Percentiles rank a stretch among this genome's conserved stretches.
phyloP scores from a whole-genome alignment of 2,888 invertebrate species.

The Drosophila prolongata region DNA sequence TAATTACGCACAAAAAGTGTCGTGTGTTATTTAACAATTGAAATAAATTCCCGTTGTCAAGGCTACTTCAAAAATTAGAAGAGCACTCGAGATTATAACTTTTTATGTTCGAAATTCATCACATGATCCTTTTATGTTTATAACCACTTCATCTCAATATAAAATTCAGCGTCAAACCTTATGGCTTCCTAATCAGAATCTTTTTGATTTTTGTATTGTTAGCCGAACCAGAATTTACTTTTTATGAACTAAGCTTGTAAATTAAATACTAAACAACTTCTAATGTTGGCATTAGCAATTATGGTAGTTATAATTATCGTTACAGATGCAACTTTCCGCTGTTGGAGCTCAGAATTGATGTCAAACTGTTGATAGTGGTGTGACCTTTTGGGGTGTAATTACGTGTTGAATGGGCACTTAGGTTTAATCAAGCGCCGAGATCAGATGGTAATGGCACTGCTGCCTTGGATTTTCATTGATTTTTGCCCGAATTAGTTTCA shows the following conservation, averaged over 20 bases:
- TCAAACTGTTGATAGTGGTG: conserved; percentile 28
- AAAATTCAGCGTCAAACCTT: background rate
- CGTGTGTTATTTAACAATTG: background rate
- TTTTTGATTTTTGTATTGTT: background rate
- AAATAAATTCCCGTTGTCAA: conserved; percentile 6
- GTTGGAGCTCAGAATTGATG: conserved; percentile 4
- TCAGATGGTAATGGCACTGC: conserved; percentile 10
- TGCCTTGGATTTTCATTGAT: conserved; percentile 30
- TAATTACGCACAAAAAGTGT: background rate
- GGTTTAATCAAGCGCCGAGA: conserved; percentile 21
- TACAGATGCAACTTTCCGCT: conserved; percentile 10
- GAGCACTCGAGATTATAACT: conserved; percentile 6
- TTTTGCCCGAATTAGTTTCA: conserved; percentile 1
- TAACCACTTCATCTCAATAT: conserved; percentile 12
- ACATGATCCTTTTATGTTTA: conserved; percentile 12
- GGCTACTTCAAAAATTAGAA: background rate
- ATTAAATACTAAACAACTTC: conserved; percentile 11
- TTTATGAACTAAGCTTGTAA: background rate
- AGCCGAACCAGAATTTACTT: background rate
- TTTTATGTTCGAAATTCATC: conserved; percentile 4
- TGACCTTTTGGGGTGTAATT: conserved; percentile 36
- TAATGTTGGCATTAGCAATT: conserved; percentile 18
- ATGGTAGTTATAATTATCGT: conserved; percentile 31
- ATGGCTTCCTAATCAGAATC: conserved; percentile 6
- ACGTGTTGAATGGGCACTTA: conserved; percentile 23